phyloP scores from a whole-genome alignment of 2,113 vertebrate species.

The Osmerus mordax region DNA sequence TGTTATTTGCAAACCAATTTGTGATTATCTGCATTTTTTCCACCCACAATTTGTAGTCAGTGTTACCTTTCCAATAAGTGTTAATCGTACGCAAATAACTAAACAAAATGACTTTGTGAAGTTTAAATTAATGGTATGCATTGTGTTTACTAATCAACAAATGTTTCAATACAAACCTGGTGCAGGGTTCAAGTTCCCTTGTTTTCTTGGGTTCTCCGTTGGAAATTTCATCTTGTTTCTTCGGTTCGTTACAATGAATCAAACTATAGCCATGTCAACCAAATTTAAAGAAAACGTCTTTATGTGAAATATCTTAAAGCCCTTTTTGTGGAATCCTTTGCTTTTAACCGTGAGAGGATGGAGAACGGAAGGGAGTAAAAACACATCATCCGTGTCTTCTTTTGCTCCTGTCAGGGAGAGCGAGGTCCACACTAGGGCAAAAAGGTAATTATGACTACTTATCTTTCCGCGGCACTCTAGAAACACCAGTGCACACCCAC shows the following conservation, averaged over 20 bases:
- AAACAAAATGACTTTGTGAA: no score
- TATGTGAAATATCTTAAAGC: constrained; percentile 1
- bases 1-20: neutral
- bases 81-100: no score
- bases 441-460: constrained; percentile 20
- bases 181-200: constrained; percentile 88
- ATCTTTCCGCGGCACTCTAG: constrained; percentile 15
- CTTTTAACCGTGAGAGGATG: constrained; percentile 50
- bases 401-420: constrained; percentile 15
- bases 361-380: constrained; percentile 35
- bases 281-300: neutral
- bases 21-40: no score
- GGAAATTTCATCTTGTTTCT: constrained; percentile 96
- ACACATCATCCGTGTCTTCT: constrained; percentile 34
- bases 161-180: constrained; percentile 78
- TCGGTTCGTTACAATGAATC: constrained; percentile 33
- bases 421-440: constrained; percentile 11
- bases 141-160: neutral
- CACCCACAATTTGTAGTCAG: neutral
- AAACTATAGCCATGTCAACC: neutral
- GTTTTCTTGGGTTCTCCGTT: constrained; percentile 92
- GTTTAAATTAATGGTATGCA: no score
- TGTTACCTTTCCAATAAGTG: neutral
- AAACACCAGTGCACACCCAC: constrained; percentile 40
- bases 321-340: constrained; percentile 10